Evolutionary conservation across 2,797 vertebrate species (phyloP), one percentile per base, ranked within the genome.

Genomic region (Steatocranus sp.): DNA sequence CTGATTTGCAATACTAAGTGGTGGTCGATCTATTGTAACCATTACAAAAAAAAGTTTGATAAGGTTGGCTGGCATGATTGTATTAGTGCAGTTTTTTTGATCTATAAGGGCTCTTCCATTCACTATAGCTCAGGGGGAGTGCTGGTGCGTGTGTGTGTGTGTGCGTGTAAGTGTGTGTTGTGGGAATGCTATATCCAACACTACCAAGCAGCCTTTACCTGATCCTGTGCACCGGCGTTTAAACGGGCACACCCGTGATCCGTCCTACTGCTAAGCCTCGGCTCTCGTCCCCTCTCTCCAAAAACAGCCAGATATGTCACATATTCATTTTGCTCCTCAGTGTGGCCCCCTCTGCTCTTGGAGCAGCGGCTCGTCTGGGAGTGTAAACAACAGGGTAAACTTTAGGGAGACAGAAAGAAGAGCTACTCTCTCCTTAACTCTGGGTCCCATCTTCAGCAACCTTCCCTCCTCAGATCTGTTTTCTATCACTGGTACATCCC

Each of bases 241-340:
- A 7, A 74, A 25, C 18, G 14, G 78, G 73, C 58, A 32, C 78
- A 58, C 14, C 11, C 12, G 51, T 54, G 74, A 75, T 38, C 56
- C 54, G 6, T 51, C 49, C 34, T 74, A 51, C 43, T 56, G 63
- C 53, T 46, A 73, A 30, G 73, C 75, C 79, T 79, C 17, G 17
- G 82, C 50, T 79, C 75, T 51, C 32, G 14, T 78, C 53, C 48
- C 54, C 76, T 75, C 79, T 87, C 79, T 68, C 75, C n/a, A 34
- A 78, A 79, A 88, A 85, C 88, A 91, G 85, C 87, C 91, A 88
- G 93, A 95, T 94, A 96, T 94, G 94, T 96, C 92, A 94, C 91
- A 94, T 95, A 95, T 94, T 94, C 79, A 94, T 97, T 96, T 96
- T 96, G 94, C 95, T 96, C 96, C 96, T n/a, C 96, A 95, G 94